Evolutionary conservation across 2,113 vertebrate genomes (phyloP), one percentile per base, ranked within the genome.

Genomic region (Edolisoma coerulescens): DNA sequence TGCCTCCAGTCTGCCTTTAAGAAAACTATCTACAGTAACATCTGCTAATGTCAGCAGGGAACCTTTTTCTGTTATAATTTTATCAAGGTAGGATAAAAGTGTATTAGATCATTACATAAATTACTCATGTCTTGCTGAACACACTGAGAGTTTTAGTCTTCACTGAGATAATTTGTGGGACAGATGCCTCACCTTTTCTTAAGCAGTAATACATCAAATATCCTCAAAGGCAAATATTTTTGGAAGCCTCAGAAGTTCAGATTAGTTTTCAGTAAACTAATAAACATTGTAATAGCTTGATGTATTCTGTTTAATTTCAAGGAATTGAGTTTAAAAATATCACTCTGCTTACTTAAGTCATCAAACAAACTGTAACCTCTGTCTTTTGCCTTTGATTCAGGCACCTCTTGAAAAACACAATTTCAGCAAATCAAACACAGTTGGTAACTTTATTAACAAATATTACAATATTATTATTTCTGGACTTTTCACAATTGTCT

Each of bases 11-110:
- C 69, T 93, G 26, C 52, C 39, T 75, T 45, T 33, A 94, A 44
- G 70, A 94, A 93, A 94, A 52, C 50, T 64, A 80, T 92, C 52
- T 89, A 74, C 37, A 86, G 23, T 68, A 94, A 89, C 57, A 95
- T 91, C 84, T 96, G 83, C 76, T 96, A 90, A 90, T 85, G 44
- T 95, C 86, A 91, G 54, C 16, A 70, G 70, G 19, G 42, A 93
- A 94, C 41, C 13, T 91, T 89, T 95, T 94, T 79, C 50, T 93
- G 17, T 75, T 64, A 60, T 93, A 96, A 93, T 76, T 83, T 67
- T 85, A 96, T 95, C 67, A 87, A 95, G 91, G 68, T 87, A 93
- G 75, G 76, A 97, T 69, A 47, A 60, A 96, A 92, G 70, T 65
- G 32, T 24, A 30, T 93, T 92, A 94, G 93, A 94, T 84, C 61